A percentile compares a stretch with the other conserved stretches of the same genome.
These are phyloP conservation scores for Seira ritae DNA, from an alignment of 2,888 invertebrate genomes.

Conservation along the genomic window DNA sequence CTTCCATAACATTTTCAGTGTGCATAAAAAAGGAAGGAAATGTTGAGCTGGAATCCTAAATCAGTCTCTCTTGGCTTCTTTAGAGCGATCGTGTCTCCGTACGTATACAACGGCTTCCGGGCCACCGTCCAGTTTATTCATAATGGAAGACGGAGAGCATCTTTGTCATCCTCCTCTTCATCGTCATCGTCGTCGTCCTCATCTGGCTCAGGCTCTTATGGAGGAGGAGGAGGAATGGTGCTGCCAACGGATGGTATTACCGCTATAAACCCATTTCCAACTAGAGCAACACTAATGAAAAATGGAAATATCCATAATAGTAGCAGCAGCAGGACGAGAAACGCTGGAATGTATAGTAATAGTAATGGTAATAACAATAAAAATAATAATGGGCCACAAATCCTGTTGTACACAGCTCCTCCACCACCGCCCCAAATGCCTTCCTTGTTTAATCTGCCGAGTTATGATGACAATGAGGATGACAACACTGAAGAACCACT, in stretches of 20 bases:
- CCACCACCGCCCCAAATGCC: constrained; percentile 25
- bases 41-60: neutral
- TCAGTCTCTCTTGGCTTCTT: neutral
- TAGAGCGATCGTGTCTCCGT: constrained; percentile 64
- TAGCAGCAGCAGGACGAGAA: neutral
- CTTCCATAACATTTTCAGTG: constrained; percentile 31
- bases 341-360: constrained; percentile 33
- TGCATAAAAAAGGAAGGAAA: neutral
- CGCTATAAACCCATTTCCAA: constrained; percentile 26
- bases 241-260: constrained; percentile 44
- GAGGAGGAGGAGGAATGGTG: constrained; percentile 27
- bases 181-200: neutral
- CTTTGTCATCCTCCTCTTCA: constrained; percentile 21
- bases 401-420: constrained; percentile 37
- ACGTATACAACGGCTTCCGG: constrained; percentile 70
- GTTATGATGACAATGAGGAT: constrained; percentile 48
- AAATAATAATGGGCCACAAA: constrained; percentile 41
- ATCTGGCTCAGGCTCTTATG: neutral
- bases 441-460: constrained; percentile 39
- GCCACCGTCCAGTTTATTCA: constrained; percentile 69
- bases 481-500: constrained; percentile 64
- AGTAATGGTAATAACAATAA: constrained; percentile 18
- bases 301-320: constrained; percentile 19
- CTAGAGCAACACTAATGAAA: constrained; percentile 30
- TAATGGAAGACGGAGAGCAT: constrained; percentile 33